Evolutionary conservation across 1,140 invertebrate genomes (phyloP), one percentile per base, ranked within the genome.

Genomic region (Pogonomyrmex californicus): DNA sequence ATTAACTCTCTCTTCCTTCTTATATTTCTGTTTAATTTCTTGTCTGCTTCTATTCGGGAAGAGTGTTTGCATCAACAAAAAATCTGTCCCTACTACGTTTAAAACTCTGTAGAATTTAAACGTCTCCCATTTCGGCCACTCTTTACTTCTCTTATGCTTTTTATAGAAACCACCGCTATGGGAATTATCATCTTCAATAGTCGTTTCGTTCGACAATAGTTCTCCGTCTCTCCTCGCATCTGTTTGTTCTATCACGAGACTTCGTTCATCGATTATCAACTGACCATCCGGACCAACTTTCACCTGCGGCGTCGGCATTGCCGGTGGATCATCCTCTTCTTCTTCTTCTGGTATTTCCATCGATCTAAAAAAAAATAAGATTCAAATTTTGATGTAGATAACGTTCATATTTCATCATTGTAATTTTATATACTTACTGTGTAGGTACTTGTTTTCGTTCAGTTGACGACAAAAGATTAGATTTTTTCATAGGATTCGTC

Each of bases 241-340:
- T 1, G 97, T 97, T 81, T 97, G 97, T 92, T 98, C 97, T 88
- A 98, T 97, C 3, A 98, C 97, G 91, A 98, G 96, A 93, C 98
- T 98, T 93, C 98, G 96, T 92, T 98, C 97, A 93, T 99, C 98
- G 2, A 99, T 95, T 68, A 99, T 97, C 78, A 99, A 96, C 93
- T 98, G 96, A 4, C 98, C 98, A 93, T 99, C 97, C 0, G 98
- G 97, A 33, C 98, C 98, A 23, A 99, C 96, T 96, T 98, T 99
- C 0, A 99, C 97, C 94, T 98, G 97, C 1, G 98, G 98, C 0
- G 97, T 98, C 9, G 97, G 97, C 85, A 97, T 96, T 44, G 95
- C 93, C 70, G 94, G 83, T 77, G 96, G 95, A 49, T 95, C 94
- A 79, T 96, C 95, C 88, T 94, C 89, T 85, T 93, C 86, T 90